Conservation (phyloP, 2,888 invertebrate species). For the Teinopalpus imperialis region DNA sequence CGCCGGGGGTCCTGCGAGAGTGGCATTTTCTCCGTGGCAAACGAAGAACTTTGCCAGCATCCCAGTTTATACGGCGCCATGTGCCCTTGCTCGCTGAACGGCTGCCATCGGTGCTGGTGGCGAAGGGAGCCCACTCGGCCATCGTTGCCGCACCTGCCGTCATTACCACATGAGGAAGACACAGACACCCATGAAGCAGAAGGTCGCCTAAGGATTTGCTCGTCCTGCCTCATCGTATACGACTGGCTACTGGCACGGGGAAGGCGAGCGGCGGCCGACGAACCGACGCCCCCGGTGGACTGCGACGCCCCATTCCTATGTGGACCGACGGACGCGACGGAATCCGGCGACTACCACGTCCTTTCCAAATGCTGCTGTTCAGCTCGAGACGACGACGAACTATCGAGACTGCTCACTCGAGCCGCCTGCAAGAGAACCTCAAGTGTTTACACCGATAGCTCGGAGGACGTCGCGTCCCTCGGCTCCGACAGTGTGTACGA, state of each 20-base stretch:
- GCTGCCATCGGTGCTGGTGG: conserved; percentile 73
- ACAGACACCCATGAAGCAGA: conserved; percentile 52
- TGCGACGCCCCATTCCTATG: conserved; percentile 50
- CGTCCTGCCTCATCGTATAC: conserved; percentile 60
- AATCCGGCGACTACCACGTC: conserved; percentile 50
- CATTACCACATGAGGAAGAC: conserved; percentile 9
- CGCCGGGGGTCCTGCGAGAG: conserved; percentile 93
- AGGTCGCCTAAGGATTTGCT: conserved; percentile 38
- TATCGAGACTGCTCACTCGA: conserved; percentile 42
- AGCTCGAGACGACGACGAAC: conserved; percentile 40
- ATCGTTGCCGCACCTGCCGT: conserved; percentile 32
- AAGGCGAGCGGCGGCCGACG: conserved; percentile 82
- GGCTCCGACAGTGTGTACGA: conserved; percentile 89
- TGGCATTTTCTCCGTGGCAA: conserved; percentile 94
- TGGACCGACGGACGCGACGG: conserved; percentile 41
- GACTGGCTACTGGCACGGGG: conserved; percentile 77
- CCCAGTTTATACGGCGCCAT: conserved; percentile 53
- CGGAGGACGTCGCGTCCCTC: conserved; percentile 91
- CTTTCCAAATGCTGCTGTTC: conserved; percentile 62
- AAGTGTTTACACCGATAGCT: conserved; percentile 93
- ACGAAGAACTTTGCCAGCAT: conserved; percentile 85
- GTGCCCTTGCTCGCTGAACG: conserved; percentile 69
- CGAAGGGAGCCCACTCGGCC: conserved; percentile 41
- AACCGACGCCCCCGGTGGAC: conserved; percentile 40
- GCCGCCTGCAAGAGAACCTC: conserved; percentile 85